Percentiles rank a stretch among this genome's conserved stretches.
phyloP scores from a whole-genome alignment of 2,797 vertebrate species.

The Argyrosomus regius region DNA sequence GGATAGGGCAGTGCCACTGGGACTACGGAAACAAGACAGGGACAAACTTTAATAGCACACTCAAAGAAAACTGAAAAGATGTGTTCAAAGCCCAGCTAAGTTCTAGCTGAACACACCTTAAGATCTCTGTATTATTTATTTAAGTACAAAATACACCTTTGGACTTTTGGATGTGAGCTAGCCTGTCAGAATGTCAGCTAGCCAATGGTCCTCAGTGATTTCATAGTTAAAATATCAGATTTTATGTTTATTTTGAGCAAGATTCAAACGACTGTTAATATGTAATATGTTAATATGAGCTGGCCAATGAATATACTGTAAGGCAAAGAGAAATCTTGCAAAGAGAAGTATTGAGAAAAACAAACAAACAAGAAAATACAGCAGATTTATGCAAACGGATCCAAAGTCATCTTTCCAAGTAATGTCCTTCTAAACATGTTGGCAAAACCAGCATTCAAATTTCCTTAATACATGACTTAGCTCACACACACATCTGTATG shows the following conservation, averaged over 20 bases:
- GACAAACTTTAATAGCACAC: constrained; percentile 3
- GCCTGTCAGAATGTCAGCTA: background rate
- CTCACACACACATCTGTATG: background rate
- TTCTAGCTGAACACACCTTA: background rate
- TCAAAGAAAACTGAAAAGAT: background rate
- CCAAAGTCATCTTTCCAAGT: background rate
- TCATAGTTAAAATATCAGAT: background rate
- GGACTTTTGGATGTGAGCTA: background rate
- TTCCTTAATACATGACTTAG: background rate
- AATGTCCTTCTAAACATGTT: background rate
- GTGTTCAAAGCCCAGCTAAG: background rate
- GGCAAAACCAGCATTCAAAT: constrained; percentile 1
- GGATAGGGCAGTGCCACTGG: constrained; percentile 94
- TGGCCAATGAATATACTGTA: background rate
- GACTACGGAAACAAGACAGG: constrained; percentile 82
- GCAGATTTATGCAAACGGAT: background rate
- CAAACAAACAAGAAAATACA: background rate
- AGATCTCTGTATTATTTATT: too few relatives aligned
- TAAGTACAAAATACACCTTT: background rate
- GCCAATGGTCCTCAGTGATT: background rate
- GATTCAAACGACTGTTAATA: background rate
- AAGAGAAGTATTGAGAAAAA: background rate
- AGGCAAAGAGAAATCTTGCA: background rate
- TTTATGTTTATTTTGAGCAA: background rate
- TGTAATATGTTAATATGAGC: too few relatives aligned